Conservation (phyloP, 2,888 invertebrate species). For the Luperina nickerlii region DNA sequence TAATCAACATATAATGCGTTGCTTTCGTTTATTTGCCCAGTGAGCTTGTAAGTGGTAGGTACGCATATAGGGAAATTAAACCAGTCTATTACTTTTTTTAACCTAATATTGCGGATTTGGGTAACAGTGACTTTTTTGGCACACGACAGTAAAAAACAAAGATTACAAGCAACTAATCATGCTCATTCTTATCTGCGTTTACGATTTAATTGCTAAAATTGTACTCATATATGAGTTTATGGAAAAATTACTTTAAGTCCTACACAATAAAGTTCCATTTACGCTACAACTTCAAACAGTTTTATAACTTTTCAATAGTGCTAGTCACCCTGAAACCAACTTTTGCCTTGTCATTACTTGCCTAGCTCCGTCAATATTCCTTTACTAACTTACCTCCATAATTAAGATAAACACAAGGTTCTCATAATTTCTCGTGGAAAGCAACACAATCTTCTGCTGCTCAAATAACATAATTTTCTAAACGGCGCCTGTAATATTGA, state of each 20-base stretch:
- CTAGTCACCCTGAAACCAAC: no score
- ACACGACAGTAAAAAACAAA: neutral
- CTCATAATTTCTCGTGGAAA: constrained; percentile 26
- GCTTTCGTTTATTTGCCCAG: neutral
- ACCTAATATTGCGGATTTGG: neutral
- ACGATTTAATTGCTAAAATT: no score
- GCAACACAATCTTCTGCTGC: constrained; percentile 11
- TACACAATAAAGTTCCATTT: no score
- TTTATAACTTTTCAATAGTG: no score
- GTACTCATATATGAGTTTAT: no score
- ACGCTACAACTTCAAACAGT: no score
- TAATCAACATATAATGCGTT: neutral
- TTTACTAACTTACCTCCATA: constrained; percentile 4
- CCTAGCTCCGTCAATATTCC: neutral
- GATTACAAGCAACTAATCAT: neutral
- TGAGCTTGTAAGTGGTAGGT: neutral
- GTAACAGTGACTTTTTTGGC: neutral
- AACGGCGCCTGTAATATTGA: constrained; percentile 47
- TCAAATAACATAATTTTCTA: constrained; percentile 52
- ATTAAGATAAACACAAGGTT: constrained; percentile 28
- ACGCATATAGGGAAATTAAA: no score
- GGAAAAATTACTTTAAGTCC: no score
- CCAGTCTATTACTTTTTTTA: neutral
- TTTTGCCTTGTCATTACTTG: neutral
- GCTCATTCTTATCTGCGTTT: neutral